Evolutionary conservation across 2,113 vertebrate species (phyloP).

Genomic region (Boleophthalmus pectinirostris): DNA sequence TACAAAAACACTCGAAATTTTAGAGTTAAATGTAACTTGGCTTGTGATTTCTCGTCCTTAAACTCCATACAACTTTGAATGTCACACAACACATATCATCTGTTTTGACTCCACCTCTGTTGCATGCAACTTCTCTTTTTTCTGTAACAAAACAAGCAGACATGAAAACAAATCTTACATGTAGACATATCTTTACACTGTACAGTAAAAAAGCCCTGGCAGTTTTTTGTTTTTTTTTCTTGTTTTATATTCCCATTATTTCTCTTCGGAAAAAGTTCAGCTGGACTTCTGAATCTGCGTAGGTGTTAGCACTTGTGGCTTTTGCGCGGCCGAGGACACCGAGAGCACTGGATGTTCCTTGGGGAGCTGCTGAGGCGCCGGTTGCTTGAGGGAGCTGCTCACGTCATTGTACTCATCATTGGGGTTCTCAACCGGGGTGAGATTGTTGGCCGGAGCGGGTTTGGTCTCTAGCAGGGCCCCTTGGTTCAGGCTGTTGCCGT

Average conservation of each 20-base stretch:
- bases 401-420: constrained; percentile 31
- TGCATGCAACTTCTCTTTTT: not conserved
- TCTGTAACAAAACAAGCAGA: not conserved
- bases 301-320: not conserved
- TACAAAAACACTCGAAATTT: not conserved
- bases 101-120: not conserved
- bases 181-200: not conserved
- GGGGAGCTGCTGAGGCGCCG: not conserved
- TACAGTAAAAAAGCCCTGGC: not conserved
- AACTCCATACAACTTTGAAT: not conserved
- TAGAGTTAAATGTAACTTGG: not conserved
- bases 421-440: constrained; percentile 49
- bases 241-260: not conserved
- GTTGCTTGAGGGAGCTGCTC: constrained; percentile 4
- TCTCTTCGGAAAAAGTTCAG: not conserved
- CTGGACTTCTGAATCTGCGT: constrained; percentile 6
- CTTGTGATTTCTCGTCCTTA: not conserved
- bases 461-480: constrained; percentile 69
- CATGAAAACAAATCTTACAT: not conserved
- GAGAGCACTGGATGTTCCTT: constrained; percentile 32
- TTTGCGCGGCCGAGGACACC: constrained; percentile 26
- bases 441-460: constrained; percentile 24
- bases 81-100: not conserved
- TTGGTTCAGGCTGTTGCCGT: constrained; percentile 61
- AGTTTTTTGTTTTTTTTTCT: not conserved